phyloP scores from a whole-genome alignment of 2,113 vertebrate species.

The Rousettus leschenaultii region DNA sequence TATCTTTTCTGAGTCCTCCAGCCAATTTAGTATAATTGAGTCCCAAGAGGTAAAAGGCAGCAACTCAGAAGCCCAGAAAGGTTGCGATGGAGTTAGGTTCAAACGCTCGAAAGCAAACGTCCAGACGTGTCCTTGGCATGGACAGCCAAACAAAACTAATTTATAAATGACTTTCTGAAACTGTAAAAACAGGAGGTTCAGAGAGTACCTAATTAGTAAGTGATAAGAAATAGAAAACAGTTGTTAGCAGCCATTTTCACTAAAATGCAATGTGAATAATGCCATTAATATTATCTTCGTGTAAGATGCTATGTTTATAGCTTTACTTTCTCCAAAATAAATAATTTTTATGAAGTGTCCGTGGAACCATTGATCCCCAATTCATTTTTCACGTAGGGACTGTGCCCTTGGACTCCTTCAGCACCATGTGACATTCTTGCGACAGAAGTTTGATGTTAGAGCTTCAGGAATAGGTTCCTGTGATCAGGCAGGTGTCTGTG shows the following conservation, averaged over 20 bases:
- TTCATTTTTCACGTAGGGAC: background rate
- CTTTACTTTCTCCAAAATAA: conserved; percentile 12
- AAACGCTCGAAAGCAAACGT: background rate
- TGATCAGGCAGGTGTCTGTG: background rate
- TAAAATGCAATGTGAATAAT: background rate
- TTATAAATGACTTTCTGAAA: background rate
- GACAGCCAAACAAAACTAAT: background rate
- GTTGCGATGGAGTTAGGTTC: background rate
- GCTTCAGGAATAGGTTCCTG: background rate
- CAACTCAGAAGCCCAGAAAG: background rate
- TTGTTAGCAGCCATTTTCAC: background rate
- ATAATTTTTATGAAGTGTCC: background rate
- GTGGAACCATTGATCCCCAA: background rate
- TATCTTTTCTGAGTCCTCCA: background rate
- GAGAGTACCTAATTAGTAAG: background rate
- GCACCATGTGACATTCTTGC: background rate
- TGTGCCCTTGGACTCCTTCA: background rate
- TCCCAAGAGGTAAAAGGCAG: background rate
- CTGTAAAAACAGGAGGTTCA: background rate
- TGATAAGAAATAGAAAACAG: background rate
- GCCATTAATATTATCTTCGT: background rate
- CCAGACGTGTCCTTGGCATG: background rate
- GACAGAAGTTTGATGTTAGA: background rate
- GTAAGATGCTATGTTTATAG: background rate
- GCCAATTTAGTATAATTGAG: background rate